These are phyloP conservation scores for Casuarius casuarius DNA, from an alignment of 2,113 vertebrate species.

Conservation along the genomic window DNA sequence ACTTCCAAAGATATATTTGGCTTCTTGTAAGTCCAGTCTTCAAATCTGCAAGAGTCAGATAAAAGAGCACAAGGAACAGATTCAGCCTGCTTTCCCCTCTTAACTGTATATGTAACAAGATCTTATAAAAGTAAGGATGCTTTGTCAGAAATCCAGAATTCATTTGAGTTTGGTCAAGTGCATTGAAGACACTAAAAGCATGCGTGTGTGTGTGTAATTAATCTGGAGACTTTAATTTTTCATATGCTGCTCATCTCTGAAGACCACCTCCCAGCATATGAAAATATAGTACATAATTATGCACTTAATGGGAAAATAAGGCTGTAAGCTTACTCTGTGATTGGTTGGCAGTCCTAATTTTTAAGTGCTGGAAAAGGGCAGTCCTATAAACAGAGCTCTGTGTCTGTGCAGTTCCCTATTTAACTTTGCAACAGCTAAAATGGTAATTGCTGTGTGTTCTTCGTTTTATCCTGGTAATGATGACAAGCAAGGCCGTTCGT, in stretches of 20 bases:
- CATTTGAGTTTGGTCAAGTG: background rate
- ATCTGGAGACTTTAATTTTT: background rate
- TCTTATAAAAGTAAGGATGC: fast-evolving
- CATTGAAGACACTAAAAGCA: background rate
- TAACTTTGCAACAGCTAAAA: background rate
- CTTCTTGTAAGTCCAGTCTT: background rate
- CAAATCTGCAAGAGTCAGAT: background rate
- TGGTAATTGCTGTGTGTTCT: background rate
- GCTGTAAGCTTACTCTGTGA: background rate
- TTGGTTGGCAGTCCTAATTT: background rate
- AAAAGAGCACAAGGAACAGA: background rate
- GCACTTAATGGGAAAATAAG: background rate
- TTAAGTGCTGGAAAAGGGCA: background rate
- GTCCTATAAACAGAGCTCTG: background rate
- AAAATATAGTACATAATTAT: background rate
- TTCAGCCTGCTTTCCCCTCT: background rate
- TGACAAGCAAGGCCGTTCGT: background rate
- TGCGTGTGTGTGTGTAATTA: background rate
- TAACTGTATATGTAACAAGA: background rate
- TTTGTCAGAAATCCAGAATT: background rate
- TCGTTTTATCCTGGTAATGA: background rate
- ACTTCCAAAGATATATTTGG: background rate
- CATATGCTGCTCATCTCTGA: background rate
- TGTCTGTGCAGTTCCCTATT: background rate
- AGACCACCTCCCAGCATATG: background rate